phyloP scores from a whole-genome alignment of 2,888 invertebrate species.

The Piscicola geometra region DNA sequence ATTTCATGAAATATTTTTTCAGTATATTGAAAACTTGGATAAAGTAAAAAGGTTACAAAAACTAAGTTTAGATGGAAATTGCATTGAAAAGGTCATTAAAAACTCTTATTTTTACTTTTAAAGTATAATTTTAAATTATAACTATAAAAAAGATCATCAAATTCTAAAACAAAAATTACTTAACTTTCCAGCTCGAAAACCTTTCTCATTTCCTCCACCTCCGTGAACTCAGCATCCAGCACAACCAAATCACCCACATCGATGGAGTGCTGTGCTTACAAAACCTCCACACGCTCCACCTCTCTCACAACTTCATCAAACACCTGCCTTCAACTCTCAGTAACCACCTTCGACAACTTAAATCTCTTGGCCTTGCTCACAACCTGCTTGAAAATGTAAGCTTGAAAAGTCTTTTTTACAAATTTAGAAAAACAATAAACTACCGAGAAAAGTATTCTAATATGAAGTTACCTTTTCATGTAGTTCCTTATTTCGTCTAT shows the following conservation, averaged over 20 bases:
- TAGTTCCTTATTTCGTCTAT: too few species aligned
- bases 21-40: conserved; percentile 56
- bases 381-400: conserved; percentile 52
- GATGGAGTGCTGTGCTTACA: conserved; percentile 51
- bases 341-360: conserved; percentile 50
- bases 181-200: conserved; percentile 48
- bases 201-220: conserved; percentile 50
- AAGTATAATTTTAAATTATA: too few species aligned
- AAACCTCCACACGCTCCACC: conserved; percentile 49
- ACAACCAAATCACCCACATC: conserved; percentile 50
- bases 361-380: conserved; percentile 49
- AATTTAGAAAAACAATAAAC: too few species aligned
- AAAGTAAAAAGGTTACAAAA: conserved; percentile 48
- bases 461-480: not conserved
- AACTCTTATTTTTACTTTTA: too few species aligned
- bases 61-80: conserved; percentile 51
- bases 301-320: conserved; percentile 51
- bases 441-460: too few species aligned
- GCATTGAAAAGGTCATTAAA: conserved; percentile 52
- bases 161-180: too few species aligned
- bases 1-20: too few species aligned
- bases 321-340: conserved; percentile 52
- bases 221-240: conserved; percentile 51
- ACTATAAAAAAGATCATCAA: too few species aligned
- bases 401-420: conserved; percentile 9